Conservation (phyloP, 2,797 vertebrate species). For the Champsocephalus esox region DNA sequence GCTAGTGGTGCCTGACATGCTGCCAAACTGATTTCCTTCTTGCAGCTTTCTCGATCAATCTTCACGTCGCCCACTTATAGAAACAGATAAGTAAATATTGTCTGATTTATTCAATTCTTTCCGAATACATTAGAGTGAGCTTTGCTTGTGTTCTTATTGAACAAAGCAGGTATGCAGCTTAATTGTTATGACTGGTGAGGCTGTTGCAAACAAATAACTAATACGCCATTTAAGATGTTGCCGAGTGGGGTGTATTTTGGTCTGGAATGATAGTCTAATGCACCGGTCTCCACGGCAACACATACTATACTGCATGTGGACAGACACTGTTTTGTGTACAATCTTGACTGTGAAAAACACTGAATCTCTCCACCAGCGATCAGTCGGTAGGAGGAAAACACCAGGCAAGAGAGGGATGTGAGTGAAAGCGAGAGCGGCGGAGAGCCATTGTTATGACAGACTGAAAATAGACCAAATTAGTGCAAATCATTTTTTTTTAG, state of each 20-base stretch:
- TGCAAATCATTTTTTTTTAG: slow-evolving; percentile 58
- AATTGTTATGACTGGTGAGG: slow-evolving; percentile 25
- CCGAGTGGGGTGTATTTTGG: slow-evolving; percentile 68
- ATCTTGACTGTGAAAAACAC: slow-evolving; percentile 69
- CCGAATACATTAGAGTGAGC: background rate
- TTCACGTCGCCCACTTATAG: background rate
- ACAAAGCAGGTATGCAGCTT: slow-evolving; percentile 10
- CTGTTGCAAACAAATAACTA: slow-evolving; percentile 31
- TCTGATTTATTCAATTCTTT: background rate
- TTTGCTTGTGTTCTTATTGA: slow-evolving; percentile 5
- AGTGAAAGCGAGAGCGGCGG: slow-evolving; percentile 53
- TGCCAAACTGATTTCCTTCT: background rate
- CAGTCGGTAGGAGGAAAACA: slow-evolving; percentile 64
- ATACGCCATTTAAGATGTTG: slow-evolving; percentile 40
- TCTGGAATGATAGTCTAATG: slow-evolving; percentile 72
- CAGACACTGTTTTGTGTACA: slow-evolving; percentile 68
- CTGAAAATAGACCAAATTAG: slow-evolving; percentile 84
- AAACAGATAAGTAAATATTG: background rate
- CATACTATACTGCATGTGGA: slow-evolving; percentile 61
- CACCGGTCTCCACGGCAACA: slow-evolving; percentile 81
- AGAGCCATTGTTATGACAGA: slow-evolving; percentile 72
- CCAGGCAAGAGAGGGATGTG: slow-evolving; percentile 57
- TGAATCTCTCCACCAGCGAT: slow-evolving; percentile 69
- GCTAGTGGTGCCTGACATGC: slow-evolving; percentile 5
- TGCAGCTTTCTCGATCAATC: background rate